Percentiles rank a stretch among this genome's conserved stretches.
Conservation (phyloP, 2,113 vertebrate species). For the Lophura nycthemera region DNA sequence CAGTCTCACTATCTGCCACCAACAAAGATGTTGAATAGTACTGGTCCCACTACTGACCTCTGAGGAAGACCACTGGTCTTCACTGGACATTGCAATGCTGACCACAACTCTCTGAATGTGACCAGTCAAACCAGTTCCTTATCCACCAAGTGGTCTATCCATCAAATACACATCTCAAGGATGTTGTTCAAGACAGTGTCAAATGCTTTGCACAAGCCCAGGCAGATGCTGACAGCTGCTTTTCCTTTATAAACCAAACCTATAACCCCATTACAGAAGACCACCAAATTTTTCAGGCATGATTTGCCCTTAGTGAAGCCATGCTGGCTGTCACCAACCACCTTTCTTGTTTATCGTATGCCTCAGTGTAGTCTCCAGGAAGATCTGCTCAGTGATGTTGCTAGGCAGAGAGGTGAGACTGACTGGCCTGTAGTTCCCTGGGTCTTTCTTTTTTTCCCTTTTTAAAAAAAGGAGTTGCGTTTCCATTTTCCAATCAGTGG, state of each 20-base stretch:
- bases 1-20: too few species aligned
- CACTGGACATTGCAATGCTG: neutral
- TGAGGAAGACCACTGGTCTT: too few species aligned
- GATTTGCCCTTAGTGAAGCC: neutral
- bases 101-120: neutral
- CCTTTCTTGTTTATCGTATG: neutral
- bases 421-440: neutral
- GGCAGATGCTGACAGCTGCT: neutral
- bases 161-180: neutral
- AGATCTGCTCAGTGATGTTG: neutral
- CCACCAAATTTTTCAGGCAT: neutral
- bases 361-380: neutral
- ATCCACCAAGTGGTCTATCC: neutral
- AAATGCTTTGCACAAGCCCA: neutral
- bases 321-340: neutral
- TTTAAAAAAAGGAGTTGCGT: neutral
- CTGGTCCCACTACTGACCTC: too few species aligned
- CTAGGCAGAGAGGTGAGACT: neutral
- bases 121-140: too few species aligned
- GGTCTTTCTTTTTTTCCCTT: too few species aligned
- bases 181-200: neutral
- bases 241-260: too few species aligned
- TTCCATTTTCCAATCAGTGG: neutral
- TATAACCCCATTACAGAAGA: neutral
- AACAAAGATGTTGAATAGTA: too few species aligned